Evolutionary conservation across 1,140 invertebrate species (phyloP), one percentile per base, ranked within the genome.

Genomic region (Varroa destructor): DNA sequence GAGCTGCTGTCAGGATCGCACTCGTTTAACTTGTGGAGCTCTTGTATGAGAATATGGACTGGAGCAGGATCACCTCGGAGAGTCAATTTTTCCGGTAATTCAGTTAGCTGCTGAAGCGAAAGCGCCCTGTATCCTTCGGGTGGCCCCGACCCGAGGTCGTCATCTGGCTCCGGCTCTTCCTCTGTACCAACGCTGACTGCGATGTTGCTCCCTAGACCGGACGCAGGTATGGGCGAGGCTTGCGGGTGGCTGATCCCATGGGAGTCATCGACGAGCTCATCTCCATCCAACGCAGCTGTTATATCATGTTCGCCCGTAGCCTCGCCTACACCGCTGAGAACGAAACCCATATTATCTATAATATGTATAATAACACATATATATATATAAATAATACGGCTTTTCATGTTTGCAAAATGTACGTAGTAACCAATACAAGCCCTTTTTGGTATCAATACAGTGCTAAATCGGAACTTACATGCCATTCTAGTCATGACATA

Each of bases 51-150:
- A 37, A 67, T 46, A 14, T 67, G 40, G 10, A 67, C 61, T 43
- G 61, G 61, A 40, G 61, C 61, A 67, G 61, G n/a, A 37, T 67
- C 61, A 43, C 61, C 61, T n/a, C 14, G 61, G 2, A 67, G 37
- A 12, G 61, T 67, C 14, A 67, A 46, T 40, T 67, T 67, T 8
- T 67, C 61, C 10, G 61, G 61, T 5, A 67, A 46, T 14, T 67
- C 61, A 5, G 46, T 46, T 14, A 67, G 14, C 36, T 46, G 40
- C 46, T 67, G 40, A 40, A 67, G 36, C 10, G 61, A 43, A 14
- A 67, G 61, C 61, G 61, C 61, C 40, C 61, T 1, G 61, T 25
- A 67, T 37, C 40, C 61, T 67, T 67, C 61, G 12, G 40, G 61
- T 12, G 61, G 61, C 12, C 61, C 61, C 12, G 46, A 46, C 40